A percentile compares a stretch with the other conserved stretches of the same genome.
Conservation (phyloP, 2,797 vertebrate species). For the Gallinago solitaria region DNA sequence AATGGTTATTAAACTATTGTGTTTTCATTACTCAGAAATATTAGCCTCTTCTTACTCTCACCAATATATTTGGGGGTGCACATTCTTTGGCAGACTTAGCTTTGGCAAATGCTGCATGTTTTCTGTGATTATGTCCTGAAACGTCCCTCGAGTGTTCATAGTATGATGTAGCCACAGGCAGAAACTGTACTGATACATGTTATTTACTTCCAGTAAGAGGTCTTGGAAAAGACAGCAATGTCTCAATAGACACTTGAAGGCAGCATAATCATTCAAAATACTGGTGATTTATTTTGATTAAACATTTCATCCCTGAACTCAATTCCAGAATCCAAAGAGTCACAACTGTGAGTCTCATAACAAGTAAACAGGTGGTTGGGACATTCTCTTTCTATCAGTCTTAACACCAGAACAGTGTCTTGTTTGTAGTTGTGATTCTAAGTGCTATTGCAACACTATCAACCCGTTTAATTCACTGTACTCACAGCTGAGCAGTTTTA, state of each 20-base stretch:
- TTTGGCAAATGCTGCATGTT: background rate
- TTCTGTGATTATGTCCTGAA: background rate
- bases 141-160: background rate
- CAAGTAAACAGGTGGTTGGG: background rate
- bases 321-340: background rate
- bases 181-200: background rate
- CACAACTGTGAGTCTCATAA: background rate
- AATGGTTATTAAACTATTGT: background rate
- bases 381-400: background rate
- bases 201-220: background rate
- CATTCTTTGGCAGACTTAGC: background rate
- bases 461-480: background rate
- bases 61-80: too few relatives aligned
- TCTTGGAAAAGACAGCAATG: background rate
- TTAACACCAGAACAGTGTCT: background rate
- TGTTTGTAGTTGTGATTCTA: background rate
- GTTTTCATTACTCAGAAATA: background rate
- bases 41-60: background rate
- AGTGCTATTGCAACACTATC: background rate
- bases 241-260: background rate
- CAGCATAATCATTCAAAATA: background rate
- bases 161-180: background rate
- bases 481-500: background rate
- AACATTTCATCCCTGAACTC: background rate
- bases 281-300: background rate